Evolutionary conservation across 1,140 invertebrate species (phyloP), one percentile per base, ranked within the genome.

Genomic region (Mactra quadrangularis): DNA sequence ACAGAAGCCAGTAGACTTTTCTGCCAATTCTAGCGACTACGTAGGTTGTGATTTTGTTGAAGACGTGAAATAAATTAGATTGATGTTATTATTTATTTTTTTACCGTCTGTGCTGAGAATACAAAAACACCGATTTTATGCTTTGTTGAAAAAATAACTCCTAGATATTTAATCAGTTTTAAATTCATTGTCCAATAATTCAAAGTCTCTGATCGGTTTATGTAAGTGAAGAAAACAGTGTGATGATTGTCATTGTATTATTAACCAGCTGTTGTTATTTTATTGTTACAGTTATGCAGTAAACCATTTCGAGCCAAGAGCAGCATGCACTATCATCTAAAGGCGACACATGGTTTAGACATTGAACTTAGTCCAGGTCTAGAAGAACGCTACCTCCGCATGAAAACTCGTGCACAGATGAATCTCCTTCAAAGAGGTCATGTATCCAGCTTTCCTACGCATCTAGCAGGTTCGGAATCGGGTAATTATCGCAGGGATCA

Each of bases 321-420:
- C 53, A 90, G 88, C 47, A 87, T 90, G 84, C 83, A 87, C 15
- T 91, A 91, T 79, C 91, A 92, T 70, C 87, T 87, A 64, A 90
- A 90, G 25, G 88, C 89, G 15, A 82, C 89, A 3, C 91, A 92
- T 84, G 87, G 88, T 45, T 72, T 90, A 11, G 84, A 90, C 55
- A 79, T 92, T 17, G 89, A 90, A 38, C 85, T 91, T 0, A 91
- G 89, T 83, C 89, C 90, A 3, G 89, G 90, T 19, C 85, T 91
- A 19, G 87, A 90, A 72, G 90, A 91, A 59, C 87, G 90, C 15
- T 91, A 89, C 77, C 82, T 90, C 33, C 86, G 86, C 15, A 83
- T 91, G 74, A 91, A 91, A 78, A 90, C 79, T 64, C 70, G 79
- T n/a, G 70, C 79, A 17, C 55, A 72, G 45, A 74, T 74, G 59